Evolutionary conservation across 2,888 invertebrate species (phyloP).

Genomic region (Polia nebulosa): DNA sequence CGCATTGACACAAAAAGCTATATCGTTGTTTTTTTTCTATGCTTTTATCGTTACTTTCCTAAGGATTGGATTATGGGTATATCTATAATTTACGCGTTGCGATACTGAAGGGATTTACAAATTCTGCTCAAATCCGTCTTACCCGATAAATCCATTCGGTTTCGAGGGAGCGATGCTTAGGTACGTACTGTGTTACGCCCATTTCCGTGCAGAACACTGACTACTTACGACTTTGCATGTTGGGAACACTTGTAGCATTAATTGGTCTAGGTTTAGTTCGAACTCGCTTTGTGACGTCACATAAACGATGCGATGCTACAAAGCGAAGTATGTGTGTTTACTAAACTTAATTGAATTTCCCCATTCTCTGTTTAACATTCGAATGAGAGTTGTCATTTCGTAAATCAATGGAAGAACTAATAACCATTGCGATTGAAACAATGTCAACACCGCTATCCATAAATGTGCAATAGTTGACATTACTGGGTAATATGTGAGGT

Average conservation of each 20-base stretch:
- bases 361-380: conserved; percentile 10
- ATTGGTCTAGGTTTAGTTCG: conserved; percentile 55
- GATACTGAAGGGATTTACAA: conserved; percentile 46
- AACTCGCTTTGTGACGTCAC: conserved; percentile 26
- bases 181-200: conserved; percentile 38
- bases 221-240: conserved; percentile 42
- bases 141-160: conserved; percentile 54
- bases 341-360: conserved; percentile 22
- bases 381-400: conserved; percentile 8
- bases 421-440: neutral
- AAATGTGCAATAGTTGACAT: conserved; percentile 4
- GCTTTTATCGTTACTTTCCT: conserved; percentile 46
- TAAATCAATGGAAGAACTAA: neutral
- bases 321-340: conserved; percentile 10
- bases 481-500: neutral
- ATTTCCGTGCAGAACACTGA: conserved; percentile 36
- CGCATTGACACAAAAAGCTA: conserved; percentile 64
- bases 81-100: conserved; percentile 47
- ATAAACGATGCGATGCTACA: conserved; percentile 14
- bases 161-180: conserved; percentile 20
- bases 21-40: conserved; percentile 49
- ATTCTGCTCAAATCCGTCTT: conserved; percentile 52
- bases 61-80: conserved; percentile 50
- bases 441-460: neutral
- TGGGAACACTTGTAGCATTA: conserved; percentile 59